A percentile compares a stretch with the other conserved stretches of the same genome.
Conservation (phyloP, 2,113 vertebrate species). For the Nematolebias whitei region DNA sequence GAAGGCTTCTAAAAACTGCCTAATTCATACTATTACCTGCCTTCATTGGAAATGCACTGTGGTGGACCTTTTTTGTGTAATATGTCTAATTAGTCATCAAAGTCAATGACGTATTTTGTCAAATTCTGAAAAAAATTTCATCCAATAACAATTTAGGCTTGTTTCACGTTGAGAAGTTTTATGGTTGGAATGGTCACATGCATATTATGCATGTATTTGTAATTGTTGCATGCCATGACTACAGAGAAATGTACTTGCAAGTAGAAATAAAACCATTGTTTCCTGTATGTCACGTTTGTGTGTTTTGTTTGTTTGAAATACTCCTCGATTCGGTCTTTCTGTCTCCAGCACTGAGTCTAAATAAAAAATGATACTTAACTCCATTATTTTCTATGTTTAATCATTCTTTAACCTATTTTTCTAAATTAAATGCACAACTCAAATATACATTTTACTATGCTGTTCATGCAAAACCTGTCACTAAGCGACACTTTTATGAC, state of each 20-base stretch:
- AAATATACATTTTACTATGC: constrained; percentile 17
- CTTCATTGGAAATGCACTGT: not conserved
- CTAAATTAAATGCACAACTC: not conserved
- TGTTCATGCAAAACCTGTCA: constrained; percentile 2
- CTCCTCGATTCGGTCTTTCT: not conserved
- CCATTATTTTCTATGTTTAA: not conserved
- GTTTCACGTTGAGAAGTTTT: too few relatives aligned
- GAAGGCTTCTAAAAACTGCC: constrained; percentile 3
- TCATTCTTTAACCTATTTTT: not conserved
- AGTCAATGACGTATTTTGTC: too few relatives aligned
- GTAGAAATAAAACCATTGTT: not conserved
- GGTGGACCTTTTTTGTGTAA: not conserved
- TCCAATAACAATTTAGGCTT: too few relatives aligned
- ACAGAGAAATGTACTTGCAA: not conserved
- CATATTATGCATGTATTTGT: not conserved
- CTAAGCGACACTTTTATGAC: constrained; percentile 11
- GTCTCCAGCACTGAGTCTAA: too few relatives aligned
- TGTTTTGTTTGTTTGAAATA: not conserved
- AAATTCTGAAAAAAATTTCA: too few relatives aligned
- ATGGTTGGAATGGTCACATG: too few relatives aligned
- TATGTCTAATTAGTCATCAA: not conserved
- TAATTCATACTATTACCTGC: not conserved
- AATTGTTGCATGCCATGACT: not conserved
- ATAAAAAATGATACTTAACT: not conserved
- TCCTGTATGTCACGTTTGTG: not conserved